phyloP scores from a whole-genome alignment of 2,888 invertebrate genomes.

The Xestia rhomboidea region DNA sequence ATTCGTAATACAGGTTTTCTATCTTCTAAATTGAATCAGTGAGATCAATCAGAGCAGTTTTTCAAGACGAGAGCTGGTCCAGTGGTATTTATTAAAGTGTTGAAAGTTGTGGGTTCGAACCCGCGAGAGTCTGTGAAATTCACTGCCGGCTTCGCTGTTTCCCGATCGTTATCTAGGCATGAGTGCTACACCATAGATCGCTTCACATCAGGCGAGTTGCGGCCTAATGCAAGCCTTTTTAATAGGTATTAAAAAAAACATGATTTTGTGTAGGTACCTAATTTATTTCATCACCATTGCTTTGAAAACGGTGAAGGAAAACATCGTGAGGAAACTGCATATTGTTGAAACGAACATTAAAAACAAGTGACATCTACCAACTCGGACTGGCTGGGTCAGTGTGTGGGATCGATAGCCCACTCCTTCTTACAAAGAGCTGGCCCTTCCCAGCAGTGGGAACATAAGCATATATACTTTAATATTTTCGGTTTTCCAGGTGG shows the following conservation, averaged over 20 bases:
- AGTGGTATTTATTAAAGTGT: not conserved
- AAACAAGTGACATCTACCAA: not conserved
- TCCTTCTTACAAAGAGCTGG: not conserved
- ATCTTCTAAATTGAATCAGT: not conserved
- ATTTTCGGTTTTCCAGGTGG: slow-evolving; percentile 73
- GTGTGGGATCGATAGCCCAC: not conserved
- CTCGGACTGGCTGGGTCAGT: not conserved
- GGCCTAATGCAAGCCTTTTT: not conserved
- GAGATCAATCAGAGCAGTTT: not conserved
- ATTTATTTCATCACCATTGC: not conserved
- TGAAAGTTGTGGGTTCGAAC: not conserved
- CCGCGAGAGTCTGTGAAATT: not conserved
- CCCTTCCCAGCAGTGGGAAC: not conserved
- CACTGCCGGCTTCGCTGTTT: not conserved
- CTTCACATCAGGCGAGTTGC: not conserved
- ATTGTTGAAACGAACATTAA: not conserved
- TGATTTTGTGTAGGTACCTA: not conserved
- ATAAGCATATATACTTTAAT: not conserved
- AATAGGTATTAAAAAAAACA: not conserved
- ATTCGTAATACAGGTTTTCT: not conserved
- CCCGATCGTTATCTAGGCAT: too few relatives aligned
- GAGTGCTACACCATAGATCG: too few relatives aligned
- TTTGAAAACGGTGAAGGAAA: not conserved
- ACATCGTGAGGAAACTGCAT: not conserved
- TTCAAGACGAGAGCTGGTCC: not conserved